phyloP scores from a whole-genome alignment of 2,888 invertebrate genomes.

The Lacanobia wlatinum region DNA sequence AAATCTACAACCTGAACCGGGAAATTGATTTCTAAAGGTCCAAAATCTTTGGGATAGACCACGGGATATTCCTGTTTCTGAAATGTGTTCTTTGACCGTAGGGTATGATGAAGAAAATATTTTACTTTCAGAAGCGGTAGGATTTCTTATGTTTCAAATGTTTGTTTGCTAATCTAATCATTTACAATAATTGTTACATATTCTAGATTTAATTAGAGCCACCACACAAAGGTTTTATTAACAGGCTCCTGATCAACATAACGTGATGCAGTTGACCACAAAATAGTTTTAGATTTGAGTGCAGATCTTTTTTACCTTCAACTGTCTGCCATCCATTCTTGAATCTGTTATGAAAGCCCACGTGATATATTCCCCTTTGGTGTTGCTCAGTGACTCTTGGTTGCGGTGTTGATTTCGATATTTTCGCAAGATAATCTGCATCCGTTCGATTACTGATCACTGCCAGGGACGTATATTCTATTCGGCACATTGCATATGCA shows the following conservation, averaged over 20 bases:
- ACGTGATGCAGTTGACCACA: not conserved
- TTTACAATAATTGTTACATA: not conserved
- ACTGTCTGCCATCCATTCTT: constrained; percentile 72
- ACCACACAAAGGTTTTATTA: not conserved
- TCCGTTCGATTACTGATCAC: constrained; percentile 71
- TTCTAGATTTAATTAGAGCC: not conserved
- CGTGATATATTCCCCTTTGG: constrained; percentile 50
- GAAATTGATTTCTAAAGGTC: too few species aligned
- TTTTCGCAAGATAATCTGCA: constrained; percentile 23
- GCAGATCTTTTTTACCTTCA: constrained; percentile 67
- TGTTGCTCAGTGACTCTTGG: constrained; percentile 11
- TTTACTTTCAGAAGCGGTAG: too few species aligned
- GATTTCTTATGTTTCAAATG: too few species aligned
- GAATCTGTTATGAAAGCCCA: constrained; percentile 69
- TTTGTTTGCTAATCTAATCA: too few species aligned
- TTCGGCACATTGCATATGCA: constrained; percentile 74
- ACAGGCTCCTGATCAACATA: not conserved
- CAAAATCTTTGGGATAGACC: too few species aligned
- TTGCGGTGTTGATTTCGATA: constrained; percentile 12
- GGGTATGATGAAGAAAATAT: not conserved
- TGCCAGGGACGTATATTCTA: constrained; percentile 78
- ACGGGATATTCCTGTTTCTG: too few species aligned
- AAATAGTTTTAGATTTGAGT: not conserved
- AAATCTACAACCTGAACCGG: not conserved
- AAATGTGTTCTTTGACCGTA: not conserved